A percentile compares a stretch with the other conserved stretches of the same genome.
These are phyloP conservation scores for Octodonta nipae DNA, from an alignment of 2,888 invertebrate genomes.

Conservation along the genomic window DNA sequence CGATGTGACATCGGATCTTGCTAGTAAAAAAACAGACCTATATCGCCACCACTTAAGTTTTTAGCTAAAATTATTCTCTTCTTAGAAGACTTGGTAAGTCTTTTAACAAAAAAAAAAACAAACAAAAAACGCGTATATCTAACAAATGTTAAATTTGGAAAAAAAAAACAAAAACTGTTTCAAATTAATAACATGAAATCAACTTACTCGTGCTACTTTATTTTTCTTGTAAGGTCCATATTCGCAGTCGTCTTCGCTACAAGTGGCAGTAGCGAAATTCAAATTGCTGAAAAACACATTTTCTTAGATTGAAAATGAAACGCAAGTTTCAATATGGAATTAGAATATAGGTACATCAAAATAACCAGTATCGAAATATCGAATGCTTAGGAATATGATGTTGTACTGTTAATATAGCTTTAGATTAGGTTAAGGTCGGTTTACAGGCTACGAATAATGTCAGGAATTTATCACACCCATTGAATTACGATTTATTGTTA, in stretches of 20 bases:
- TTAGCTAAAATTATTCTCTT: constrained; percentile 13
- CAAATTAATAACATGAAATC: constrained; percentile 6
- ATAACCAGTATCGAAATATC: no score
- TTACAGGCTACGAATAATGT: no score
- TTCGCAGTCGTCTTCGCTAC: constrained; percentile 59
- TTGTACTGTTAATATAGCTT: no score
- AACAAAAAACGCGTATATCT: no score
- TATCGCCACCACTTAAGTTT: constrained; percentile 11
- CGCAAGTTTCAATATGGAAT: neutral
- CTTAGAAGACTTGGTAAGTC: constrained; percentile 11
- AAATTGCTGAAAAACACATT: constrained; percentile 35
- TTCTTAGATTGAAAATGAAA: neutral
- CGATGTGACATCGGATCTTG: constrained; percentile 97
- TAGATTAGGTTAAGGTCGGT: no score
- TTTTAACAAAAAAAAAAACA: no score
- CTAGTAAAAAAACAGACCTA: constrained; percentile 35
- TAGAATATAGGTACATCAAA: no score
- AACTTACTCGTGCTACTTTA: constrained; percentile 54
- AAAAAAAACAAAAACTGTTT: no score
- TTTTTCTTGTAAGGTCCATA: constrained; percentile 57
- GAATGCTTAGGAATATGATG: no score
- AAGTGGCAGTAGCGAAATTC: constrained; percentile 53
- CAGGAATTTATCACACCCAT: no score
- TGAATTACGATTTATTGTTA: no score
- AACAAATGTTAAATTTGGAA: no score